These are phyloP conservation scores for Cantharis nigra DNA, from an alignment of 2,888 invertebrate genomes.

Conservation along the genomic window DNA sequence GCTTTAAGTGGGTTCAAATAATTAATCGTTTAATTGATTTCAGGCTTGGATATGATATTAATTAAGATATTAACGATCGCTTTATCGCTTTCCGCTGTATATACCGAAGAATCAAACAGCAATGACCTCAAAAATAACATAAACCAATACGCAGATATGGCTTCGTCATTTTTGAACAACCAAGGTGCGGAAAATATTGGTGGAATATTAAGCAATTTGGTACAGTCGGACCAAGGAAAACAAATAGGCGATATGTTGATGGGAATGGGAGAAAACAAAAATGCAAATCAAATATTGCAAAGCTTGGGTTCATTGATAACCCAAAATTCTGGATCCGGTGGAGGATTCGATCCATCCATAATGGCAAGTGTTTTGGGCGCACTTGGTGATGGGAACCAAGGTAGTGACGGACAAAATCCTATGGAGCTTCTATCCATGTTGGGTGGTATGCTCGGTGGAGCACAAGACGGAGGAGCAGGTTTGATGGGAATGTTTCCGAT, in stretches of 20 bases:
- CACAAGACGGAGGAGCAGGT: conserved; percentile 10
- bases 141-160: conserved; percentile 66
- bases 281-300: conserved; percentile 59
- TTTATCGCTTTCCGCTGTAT: neutral
- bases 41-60: neutral
- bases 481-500: conserved; percentile 66
- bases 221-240: conserved; percentile 70
- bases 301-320: conserved; percentile 40
- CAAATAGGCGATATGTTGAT: conserved; percentile 56
- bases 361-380: conserved; percentile 62
- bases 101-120: neutral
- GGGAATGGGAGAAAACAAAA: conserved; percentile 45
- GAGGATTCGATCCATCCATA: conserved; percentile 62
- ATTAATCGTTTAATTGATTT: neutral
- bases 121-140: conserved; percentile 46
- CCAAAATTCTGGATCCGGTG: conserved; percentile 38
- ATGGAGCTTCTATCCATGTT: conserved; percentile 19
- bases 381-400: conserved; percentile 15
- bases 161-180: conserved; percentile 67
- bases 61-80: conserved; percentile 21
- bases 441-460: conserved; percentile 15
- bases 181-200: conserved; percentile 61
- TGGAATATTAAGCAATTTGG: conserved; percentile 67
- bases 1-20: neutral
- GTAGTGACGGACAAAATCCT: conserved; percentile 32